Evolutionary conservation across 1,140 invertebrate genomes (phyloP).

Genomic region (Sinella curviseta): DNA sequence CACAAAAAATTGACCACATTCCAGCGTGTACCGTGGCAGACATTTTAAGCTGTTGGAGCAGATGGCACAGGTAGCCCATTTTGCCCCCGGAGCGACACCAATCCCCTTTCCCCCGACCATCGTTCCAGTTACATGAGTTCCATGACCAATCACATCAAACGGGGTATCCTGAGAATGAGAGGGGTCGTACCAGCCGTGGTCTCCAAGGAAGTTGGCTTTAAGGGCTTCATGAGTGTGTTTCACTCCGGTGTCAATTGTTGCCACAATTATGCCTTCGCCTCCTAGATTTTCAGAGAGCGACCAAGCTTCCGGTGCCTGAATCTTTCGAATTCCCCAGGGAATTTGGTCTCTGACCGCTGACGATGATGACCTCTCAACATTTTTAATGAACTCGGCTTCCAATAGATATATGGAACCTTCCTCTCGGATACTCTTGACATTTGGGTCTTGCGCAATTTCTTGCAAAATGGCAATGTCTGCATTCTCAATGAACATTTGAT

Average conservation of each 20-base stretch:
- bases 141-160: background rate
- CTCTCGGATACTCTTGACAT: conserved; percentile 17
- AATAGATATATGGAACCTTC: background rate
- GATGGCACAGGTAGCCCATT: conserved; percentile 15
- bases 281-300: conserved; percentile 18
- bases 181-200: conserved; percentile 16
- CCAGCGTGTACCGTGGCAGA: background rate
- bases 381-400: background rate
- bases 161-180: background rate
- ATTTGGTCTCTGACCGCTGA: background rate
- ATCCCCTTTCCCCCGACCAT: background rate
- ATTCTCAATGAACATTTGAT: conserved; percentile 25
- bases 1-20: conserved; percentile 35
- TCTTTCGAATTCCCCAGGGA: conserved; percentile 22
- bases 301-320: conserved; percentile 30
- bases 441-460: background rate
- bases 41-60: background rate
- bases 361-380: background rate
- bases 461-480: background rate
- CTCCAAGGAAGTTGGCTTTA: background rate
- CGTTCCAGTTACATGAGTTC: conserved; percentile 13
- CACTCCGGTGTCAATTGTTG: background rate
- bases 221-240: conserved; percentile 14
- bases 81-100: conserved; percentile 22
- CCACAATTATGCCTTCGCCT: background rate